Evolutionary conservation across 1,140 invertebrate genomes (phyloP).

Genomic region (Chrysomallon squamiferum): DNA sequence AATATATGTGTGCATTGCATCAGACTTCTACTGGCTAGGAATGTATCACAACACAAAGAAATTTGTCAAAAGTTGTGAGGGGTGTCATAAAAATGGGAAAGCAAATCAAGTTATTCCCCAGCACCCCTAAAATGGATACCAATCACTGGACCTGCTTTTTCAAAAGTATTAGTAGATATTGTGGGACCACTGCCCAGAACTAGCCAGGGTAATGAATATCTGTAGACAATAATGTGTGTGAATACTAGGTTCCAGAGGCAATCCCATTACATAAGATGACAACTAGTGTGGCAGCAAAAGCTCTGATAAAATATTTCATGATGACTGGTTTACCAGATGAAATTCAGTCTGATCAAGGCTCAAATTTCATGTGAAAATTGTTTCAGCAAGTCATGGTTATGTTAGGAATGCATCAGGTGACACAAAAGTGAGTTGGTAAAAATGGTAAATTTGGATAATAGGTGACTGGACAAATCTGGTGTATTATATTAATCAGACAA

Average conservation of each 20-base stretch:
- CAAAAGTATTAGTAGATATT: slow-evolving; percentile 17
- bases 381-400: slow-evolving; percentile 11
- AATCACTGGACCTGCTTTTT: slow-evolving; percentile 19
- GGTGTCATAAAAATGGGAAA: slow-evolving; percentile 22
- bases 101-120: slow-evolving; percentile 21
- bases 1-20: slow-evolving; percentile 1
- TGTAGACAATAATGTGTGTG: slow-evolving; percentile 1
- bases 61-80: slow-evolving; percentile 18
- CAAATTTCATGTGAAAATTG: slow-evolving; percentile 9
- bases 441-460: too few species aligned
- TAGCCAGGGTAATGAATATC: slow-evolving; percentile 13
- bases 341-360: slow-evolving; percentile 13
- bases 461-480: too few species aligned
- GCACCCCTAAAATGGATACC: slow-evolving; percentile 20
- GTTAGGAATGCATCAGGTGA: slow-evolving; percentile 8
- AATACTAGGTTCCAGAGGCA: slow-evolving; percentile 5
- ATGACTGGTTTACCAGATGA: slow-evolving; percentile 9
- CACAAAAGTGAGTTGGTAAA: too few species aligned
- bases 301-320: slow-evolving; percentile 7
- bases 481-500: too few species aligned
- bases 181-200: slow-evolving; percentile 21
- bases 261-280: slow-evolving; percentile 13
- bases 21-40: slow-evolving; percentile 25
- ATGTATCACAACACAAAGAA: slow-evolving; percentile 5
- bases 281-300: neutral